These are phyloP conservation scores for Acronicta alni DNA, from an alignment of 2,888 invertebrate genomes.

Conservation along the genomic window DNA sequence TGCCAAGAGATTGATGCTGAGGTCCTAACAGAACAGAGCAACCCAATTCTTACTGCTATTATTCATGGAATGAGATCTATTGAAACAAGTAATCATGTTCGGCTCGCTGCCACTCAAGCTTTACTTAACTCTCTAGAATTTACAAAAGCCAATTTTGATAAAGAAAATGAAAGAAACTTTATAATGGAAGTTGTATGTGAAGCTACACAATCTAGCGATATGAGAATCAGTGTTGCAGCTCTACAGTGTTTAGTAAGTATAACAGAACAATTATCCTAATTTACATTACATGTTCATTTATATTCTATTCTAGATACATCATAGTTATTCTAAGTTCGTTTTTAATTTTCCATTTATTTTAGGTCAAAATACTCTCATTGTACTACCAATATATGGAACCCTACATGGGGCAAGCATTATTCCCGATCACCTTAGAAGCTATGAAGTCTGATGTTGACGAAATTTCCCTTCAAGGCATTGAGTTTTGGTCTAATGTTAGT, in stretches of 20 bases:
- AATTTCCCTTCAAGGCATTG: constrained; percentile 99
- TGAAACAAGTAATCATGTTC: constrained; percentile 97
- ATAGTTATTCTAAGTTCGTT: too few species aligned
- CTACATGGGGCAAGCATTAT: constrained; percentile 99
- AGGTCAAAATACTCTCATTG: constrained; percentile 97
- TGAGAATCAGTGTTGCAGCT: constrained; percentile 98
- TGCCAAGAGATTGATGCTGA: constrained; percentile 99
- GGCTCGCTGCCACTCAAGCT: constrained; percentile 98
- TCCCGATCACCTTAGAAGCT: constrained; percentile 99
- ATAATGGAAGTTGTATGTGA: constrained; percentile 99
- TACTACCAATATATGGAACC: constrained; percentile 99
- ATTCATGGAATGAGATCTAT: constrained; percentile 99
- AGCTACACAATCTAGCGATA: constrained; percentile 97
- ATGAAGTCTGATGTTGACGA: constrained; percentile 99
- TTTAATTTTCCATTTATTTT: constrained; percentile 24
- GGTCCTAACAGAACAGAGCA: constrained; percentile 96
- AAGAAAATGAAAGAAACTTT: constrained; percentile 98
- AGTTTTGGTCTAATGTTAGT: constrained; percentile 99
- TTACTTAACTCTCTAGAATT: constrained; percentile 99
- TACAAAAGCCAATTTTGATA: constrained; percentile 99
- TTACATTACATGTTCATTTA: too few species aligned
- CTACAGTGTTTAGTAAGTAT: constrained; percentile 97
- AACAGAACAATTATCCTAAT: neutral
- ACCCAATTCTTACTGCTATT: constrained; percentile 99
- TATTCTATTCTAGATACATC: too few species aligned